Percentiles rank a stretch among this genome's conserved stretches.
Evolutionary conservation across 2,113 vertebrate genomes (phyloP).

Genomic region (Anolis sagrei): DNA sequence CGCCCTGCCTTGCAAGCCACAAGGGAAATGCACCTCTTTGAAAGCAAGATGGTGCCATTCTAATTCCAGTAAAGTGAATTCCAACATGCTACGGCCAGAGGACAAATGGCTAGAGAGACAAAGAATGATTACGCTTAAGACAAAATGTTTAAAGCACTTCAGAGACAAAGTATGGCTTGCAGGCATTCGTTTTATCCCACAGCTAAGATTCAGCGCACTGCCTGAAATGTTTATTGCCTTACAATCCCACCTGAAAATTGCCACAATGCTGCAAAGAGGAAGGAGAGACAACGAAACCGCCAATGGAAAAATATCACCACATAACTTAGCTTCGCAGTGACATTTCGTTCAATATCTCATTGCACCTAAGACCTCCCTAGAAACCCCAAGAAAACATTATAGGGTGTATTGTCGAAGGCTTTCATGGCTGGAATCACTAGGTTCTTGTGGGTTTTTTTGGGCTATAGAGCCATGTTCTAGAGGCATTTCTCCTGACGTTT

Average conservation of each 20-base stretch:
- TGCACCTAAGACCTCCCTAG: not conserved
- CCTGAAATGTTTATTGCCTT: not conserved
- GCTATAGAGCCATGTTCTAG: no score
- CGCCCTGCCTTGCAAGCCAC: not conserved
- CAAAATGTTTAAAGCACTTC: not conserved
- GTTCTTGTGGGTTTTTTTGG: no score
- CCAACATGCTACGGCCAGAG: not conserved
- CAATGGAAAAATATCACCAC: not conserved
- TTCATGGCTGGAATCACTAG: no score
- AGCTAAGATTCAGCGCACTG: not conserved
- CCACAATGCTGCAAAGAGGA: not conserved
- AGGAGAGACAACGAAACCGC: not conserved
- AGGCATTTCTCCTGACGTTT: no score
- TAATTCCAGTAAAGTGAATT: not conserved
- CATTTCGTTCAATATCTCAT: slow-evolving; percentile 7
- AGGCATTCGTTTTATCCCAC: not conserved
- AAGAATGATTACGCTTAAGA: not conserved
- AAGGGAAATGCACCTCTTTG: not conserved
- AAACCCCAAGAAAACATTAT: not conserved
- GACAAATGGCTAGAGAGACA: not conserved
- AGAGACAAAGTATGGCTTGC: not conserved
- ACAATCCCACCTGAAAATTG: not conserved
- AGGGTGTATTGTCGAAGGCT: no score
- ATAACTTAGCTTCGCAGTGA: not conserved
- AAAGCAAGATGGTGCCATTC: not conserved